Base-by-base conservation (phyloP, 2,888 invertebrate species). In the Neoaliturus tenellus region DNA sequence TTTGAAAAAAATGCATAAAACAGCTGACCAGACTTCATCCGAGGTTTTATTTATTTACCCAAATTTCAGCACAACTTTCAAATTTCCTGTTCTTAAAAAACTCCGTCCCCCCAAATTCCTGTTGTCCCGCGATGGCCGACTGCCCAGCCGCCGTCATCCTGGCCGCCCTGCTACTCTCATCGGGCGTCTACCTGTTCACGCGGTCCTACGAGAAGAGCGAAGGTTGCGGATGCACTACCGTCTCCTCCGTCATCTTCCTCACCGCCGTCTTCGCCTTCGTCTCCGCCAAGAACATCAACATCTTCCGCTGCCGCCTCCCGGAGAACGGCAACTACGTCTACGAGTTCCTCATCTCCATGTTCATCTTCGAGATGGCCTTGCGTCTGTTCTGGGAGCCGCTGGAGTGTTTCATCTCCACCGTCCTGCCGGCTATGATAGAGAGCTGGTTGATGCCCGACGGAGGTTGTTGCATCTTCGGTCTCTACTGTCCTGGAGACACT, bases 351-450 rank as follows among this genome's bases (percentile, higher is more conserved):
- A 35, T 78, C 2, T 78, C 78, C 14, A 31, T 78, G 51, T 78
- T 78, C 78, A 55, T 78, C 31, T 55, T 78, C 51, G 78, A 78
- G 78, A 78, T 55, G 55, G 55, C 55, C n/a, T n/a, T 78, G 2
- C 23, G 55, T 5, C 28, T 78, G 55, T 78, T 78, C 78, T 78
- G 78, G 78, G 78, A 78, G 33, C 78, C 78, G 0, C 48, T 78
- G 55, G 78, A 78, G 55, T 78, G 78, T 23, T 78, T 78, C 55
- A 6, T 78, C 33, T 78, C 78, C 55, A 33, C 78, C 20, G 12
- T 33, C 17, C 35, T 78, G 5, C 78, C 78, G n/a, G 5, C 78
- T 2, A 8, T 31, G 23, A 1, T 48, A 2, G 78, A 78, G 48
- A n/a, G 3, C 51, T 55, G 35, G 48, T 20, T 78, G 33, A 1